These are phyloP conservation scores for Reticulitermes lucifugus DNA, from an alignment of 2,888 invertebrate species.

Conservation along the genomic window DNA sequence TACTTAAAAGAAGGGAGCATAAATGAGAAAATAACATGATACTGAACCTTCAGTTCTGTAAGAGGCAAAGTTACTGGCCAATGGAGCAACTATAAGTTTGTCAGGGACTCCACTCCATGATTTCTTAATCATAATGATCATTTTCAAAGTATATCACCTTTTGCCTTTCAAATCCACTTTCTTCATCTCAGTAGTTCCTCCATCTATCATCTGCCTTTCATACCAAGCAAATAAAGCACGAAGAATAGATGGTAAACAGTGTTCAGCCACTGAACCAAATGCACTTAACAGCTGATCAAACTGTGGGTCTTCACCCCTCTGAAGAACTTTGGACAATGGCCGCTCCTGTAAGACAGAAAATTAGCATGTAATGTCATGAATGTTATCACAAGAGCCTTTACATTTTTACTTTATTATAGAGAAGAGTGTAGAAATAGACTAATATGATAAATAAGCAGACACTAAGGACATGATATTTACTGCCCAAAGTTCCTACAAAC, in stretches of 20 bases:
- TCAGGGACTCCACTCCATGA: too few species aligned
- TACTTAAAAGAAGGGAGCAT: too few species aligned
- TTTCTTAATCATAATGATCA: conserved; percentile 59
- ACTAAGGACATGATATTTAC: too few species aligned
- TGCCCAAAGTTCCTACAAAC: too few species aligned
- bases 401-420: too few species aligned
- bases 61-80: too few species aligned
- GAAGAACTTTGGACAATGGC: conserved; percentile 93
- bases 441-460: too few species aligned
- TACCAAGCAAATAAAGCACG: conserved; percentile 96
- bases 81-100: too few species aligned
- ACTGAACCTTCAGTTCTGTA: too few species aligned
- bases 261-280: conserved; percentile 95
- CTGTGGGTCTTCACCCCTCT: conserved; percentile 95
- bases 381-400: too few species aligned
- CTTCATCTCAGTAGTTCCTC: conserved; percentile 69
- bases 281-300: conserved; percentile 94
- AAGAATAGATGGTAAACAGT: conserved; percentile 95
- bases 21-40: too few species aligned
- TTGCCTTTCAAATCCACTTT: conserved; percentile 73
- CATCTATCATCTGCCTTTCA: conserved; percentile 84
- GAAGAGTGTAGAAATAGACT: too few species aligned
- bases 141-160: conserved; percentile 72
- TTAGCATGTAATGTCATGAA: not conserved
- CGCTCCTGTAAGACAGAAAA: conserved; percentile 72